Evolutionary conservation across 2,113 vertebrate species (phyloP).

Genomic region (Bombycilla garrulus): DNA sequence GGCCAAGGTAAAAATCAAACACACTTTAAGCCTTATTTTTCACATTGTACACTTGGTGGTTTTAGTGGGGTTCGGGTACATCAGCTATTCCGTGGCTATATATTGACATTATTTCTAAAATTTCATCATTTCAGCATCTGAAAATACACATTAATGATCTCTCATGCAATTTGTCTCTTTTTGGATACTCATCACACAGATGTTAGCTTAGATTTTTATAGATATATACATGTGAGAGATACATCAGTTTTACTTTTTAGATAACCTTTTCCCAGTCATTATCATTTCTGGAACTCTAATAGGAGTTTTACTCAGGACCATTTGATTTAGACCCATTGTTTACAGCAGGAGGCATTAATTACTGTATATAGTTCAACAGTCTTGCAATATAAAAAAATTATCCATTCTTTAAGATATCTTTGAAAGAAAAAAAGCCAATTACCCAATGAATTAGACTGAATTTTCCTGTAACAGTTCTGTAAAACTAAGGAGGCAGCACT

Average conservation of each 20-base stretch:
- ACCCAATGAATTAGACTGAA: neutral
- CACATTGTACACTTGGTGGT: neutral
- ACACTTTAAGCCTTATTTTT: neutral
- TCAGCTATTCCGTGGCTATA: neutral
- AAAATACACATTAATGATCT: neutral
- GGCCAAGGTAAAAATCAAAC: neutral
- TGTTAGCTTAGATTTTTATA: neutral
- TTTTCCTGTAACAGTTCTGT: neutral
- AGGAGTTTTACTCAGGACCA: neutral
- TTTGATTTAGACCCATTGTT: neutral
- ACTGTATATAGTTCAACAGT: neutral
- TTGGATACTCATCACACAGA: neutral
- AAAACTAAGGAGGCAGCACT: neutral
- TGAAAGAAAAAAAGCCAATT: neutral
- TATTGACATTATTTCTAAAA: neutral
- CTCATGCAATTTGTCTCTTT: neutral
- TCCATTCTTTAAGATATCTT: neutral
- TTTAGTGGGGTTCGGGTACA: neutral
- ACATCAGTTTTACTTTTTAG: neutral
- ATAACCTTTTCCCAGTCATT: neutral
- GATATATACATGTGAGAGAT: neutral
- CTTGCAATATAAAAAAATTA: neutral
- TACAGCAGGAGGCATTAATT: neutral
- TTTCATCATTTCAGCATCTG: neutral
- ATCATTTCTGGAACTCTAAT: neutral